Evolutionary conservation across 2,113 vertebrate genomes (phyloP), one percentile per base, ranked within the genome.

Genomic region (Tachycineta bicolor): DNA sequence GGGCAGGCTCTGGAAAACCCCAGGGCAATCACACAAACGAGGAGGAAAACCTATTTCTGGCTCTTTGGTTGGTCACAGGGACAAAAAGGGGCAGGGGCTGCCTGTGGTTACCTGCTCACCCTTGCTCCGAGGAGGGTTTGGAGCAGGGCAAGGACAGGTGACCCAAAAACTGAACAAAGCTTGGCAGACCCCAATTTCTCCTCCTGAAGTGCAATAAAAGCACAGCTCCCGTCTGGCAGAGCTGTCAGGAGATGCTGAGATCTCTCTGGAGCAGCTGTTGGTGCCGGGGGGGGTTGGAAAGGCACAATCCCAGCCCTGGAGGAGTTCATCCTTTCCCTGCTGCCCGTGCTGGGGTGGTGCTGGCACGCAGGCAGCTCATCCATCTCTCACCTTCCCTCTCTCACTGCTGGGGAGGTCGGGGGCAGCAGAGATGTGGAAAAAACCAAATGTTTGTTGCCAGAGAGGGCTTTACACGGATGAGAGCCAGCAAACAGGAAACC

Each of bases 281-380:
- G 5, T 49, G 67, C 14, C 8, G 14, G 43, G 24, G 47, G 37
- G 44, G 7, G 28, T 5, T 43, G 81, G 52, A 22, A 83, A 80
- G 43, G 56, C 76, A 59, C 39, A 41, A 4, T 6, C 44, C 14
- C 43, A 53, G 43, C 20, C 50, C 46, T 47, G 25, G 39, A 13
- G 70, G 4, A 0, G 18, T 47, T 74, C 15, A 55, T 33, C 23
- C 34, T 26, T 5, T 44, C 59, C 53, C 52, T 47, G 63, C 53
- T 46, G 44, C 9, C 49, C 31, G 0, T 34, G 31, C 28, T 62
- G 0, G 0, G 15, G 39, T 11, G 33, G 34, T 49, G 25, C 5
- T 52, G 55, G 37, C 37, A 37, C 37, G 10, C 37, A 37, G 37
- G 37, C 37, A 37, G 37, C 37, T 37, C 37, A 37, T 37, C 37